These are phyloP conservation scores for Phylloscopus whistleri DNA, from an alignment of 2,113 vertebrate species.

Conservation along the genomic window DNA sequence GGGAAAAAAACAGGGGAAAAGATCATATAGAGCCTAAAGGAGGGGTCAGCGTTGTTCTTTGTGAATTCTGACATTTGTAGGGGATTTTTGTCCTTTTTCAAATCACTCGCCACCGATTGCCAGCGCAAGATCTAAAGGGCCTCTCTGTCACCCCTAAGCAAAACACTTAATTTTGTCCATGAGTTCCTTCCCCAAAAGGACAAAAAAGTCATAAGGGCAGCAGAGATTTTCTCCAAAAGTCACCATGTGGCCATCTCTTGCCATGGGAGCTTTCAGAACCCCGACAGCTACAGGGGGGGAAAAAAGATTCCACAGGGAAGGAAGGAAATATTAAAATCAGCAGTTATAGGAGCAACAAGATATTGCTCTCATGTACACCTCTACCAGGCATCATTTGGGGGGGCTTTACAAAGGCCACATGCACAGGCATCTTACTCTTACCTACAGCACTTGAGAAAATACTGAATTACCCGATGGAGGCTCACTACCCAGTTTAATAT, in stretches of 20 bases:
- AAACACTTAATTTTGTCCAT: background rate
- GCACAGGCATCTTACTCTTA: background rate
- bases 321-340: slow-evolving; percentile 13
- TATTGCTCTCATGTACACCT: background rate
- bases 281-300: background rate
- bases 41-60: background rate
- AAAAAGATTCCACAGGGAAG: background rate
- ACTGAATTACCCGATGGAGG: background rate
- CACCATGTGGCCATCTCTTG: background rate
- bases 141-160: background rate
- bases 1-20: background rate
- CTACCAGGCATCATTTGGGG: background rate
- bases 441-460: background rate
- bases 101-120: background rate
- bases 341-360: background rate
- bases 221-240: background rate
- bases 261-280: background rate
- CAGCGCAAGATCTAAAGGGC: background rate
- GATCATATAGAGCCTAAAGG: background rate
- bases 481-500: background rate
- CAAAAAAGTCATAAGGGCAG: background rate
- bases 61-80: background rate
- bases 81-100: background rate
- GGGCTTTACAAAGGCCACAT: background rate
- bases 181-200: background rate